Conservation (phyloP, 1,140 invertebrate genomes). For the Halesus radiatus region DNA sequence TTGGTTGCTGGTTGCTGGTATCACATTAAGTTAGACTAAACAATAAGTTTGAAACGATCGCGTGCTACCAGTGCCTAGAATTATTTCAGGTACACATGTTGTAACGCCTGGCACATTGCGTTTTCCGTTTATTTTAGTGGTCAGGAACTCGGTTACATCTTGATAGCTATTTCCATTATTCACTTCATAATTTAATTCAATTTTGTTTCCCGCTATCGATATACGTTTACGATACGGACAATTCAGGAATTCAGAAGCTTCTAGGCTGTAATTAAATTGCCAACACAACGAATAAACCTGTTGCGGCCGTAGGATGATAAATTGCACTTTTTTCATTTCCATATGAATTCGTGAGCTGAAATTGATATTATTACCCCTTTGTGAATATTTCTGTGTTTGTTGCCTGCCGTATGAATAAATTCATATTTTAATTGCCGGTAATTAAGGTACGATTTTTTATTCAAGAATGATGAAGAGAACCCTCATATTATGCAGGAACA, state of each 20-base stretch:
- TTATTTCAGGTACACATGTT: neutral
- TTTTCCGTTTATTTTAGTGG: constrained; percentile 25
- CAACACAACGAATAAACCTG: constrained; percentile 26
- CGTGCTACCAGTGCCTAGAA: neutral
- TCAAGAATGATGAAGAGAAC: neutral
- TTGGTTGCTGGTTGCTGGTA: neutral
- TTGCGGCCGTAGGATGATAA: constrained; percentile 28
- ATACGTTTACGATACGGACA: constrained; percentile 27
- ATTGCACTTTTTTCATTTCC: constrained; percentile 9
- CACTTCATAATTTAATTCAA: constrained; percentile 46
- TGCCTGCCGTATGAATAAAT: constrained; percentile 15
- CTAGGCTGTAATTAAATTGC: constrained; percentile 43
- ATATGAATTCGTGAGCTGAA: constrained; percentile 17
- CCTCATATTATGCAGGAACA: no score
- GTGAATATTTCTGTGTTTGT: constrained; percentile 7
- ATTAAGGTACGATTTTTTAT: constrained; percentile 3
- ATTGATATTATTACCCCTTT: constrained; percentile 23
- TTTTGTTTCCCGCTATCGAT: constrained; percentile 39
- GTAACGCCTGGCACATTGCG: constrained; percentile 4
- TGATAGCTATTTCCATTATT: constrained; percentile 45
- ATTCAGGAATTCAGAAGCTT: constrained; percentile 28
- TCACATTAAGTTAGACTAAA: neutral
- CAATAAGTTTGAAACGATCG: constrained; percentile 5
- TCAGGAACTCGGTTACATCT: neutral
- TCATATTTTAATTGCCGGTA: neutral